Conservation (phyloP, 2,113 vertebrate species). For the Macaca mulatta region DNA sequence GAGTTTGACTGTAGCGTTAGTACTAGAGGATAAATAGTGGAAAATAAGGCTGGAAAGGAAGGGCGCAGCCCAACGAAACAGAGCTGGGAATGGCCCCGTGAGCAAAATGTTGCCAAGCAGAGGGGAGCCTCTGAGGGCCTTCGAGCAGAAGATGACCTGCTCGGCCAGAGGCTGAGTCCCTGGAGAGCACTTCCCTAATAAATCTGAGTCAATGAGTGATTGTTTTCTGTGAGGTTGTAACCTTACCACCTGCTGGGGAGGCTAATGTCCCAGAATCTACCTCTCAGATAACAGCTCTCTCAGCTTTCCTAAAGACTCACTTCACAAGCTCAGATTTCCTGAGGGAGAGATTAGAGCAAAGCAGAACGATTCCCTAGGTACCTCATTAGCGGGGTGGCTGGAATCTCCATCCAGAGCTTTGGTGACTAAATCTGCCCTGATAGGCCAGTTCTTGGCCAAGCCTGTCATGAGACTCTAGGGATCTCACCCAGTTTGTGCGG, state of each 20-base stretch:
- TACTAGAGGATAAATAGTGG: background rate
- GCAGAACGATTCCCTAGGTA: background rate
- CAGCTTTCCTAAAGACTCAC: background rate
- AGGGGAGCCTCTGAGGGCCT: background rate
- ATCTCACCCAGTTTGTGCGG: background rate
- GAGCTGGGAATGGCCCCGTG: background rate
- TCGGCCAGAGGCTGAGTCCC: background rate
- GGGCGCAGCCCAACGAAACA: background rate
- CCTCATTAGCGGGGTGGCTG: background rate
- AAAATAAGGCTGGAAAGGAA: background rate
- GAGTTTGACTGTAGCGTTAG: background rate
- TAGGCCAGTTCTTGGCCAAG: background rate
- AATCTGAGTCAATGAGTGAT: background rate
- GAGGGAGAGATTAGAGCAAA: slow-evolving; percentile 37
- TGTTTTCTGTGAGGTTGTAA: background rate
- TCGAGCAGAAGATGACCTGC: background rate
- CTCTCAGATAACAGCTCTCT: slow-evolving; percentile 33
- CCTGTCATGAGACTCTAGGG: background rate
- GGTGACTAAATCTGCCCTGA: background rate
- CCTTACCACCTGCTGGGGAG: background rate
- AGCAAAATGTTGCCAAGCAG: background rate
- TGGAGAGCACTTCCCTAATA: background rate
- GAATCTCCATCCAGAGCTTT: background rate
- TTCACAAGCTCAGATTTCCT: slow-evolving; percentile 38
- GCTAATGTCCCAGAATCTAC: background rate